Evolutionary conservation across 2,113 vertebrate species (phyloP).

Genomic region (Paradoxurus hermaphroditus): DNA sequence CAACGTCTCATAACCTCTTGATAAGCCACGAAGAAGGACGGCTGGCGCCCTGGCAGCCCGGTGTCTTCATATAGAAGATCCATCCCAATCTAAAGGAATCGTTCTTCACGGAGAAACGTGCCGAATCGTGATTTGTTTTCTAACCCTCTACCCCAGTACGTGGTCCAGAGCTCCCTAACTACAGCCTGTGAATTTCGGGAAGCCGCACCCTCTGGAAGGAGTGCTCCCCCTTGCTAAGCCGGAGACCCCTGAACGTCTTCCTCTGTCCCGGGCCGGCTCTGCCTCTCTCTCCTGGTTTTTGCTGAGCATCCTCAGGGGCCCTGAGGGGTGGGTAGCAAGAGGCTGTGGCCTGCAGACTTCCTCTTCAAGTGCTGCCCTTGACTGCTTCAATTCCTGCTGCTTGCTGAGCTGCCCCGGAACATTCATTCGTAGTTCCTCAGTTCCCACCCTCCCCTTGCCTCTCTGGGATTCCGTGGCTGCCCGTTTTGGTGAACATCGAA

Average conservation of each 20-base stretch:
- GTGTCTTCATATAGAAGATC: neutral
- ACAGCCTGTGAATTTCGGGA: conserved; percentile 5
- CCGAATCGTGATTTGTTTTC: conserved; percentile 7
- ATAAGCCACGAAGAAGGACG: conserved; percentile 27
- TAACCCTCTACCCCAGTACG: neutral
- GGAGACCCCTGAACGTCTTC: neutral
- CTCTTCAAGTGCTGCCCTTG: neutral
- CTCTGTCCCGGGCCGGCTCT: neutral
- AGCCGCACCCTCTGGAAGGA: neutral
- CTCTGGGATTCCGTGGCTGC: conserved; percentile 29
- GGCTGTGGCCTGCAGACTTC: neutral
- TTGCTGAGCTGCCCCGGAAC: neutral
- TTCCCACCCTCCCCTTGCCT: neutral
- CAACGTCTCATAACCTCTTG: neutral
- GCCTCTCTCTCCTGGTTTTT: neutral
- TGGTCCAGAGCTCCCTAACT: neutral
- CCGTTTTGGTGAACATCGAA: conserved; percentile 70
- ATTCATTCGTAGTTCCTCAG: conserved; percentile 50
- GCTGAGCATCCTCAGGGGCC: neutral
- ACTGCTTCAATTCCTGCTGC: conserved; percentile 11
- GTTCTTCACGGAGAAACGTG: neutral
- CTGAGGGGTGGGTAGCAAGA: neutral
- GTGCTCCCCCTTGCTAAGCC: neutral
- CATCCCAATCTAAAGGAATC: neutral
- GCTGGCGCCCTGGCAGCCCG: neutral